phyloP scores from a whole-genome alignment of 2,888 invertebrate species.

The Lasioglossum lativentre region DNA sequence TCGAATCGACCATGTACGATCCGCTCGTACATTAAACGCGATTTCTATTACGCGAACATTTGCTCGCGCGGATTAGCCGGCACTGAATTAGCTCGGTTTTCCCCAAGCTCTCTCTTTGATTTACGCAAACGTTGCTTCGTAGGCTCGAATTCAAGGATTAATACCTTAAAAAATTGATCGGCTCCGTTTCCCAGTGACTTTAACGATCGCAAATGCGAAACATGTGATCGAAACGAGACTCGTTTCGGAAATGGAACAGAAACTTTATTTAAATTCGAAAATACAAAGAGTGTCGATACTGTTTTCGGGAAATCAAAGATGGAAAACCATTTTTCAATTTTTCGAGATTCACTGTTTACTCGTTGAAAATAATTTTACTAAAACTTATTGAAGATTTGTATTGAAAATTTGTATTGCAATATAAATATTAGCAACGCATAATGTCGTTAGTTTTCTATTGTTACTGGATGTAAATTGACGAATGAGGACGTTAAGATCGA shows the following conservation, averaged over 20 bases:
- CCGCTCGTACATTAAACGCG: conserved; percentile 11
- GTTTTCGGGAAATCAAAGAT: too few relatives aligned
- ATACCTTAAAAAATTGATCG: conserved; percentile 44
- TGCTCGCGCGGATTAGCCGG: conserved; percentile 22
- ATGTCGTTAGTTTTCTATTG: not conserved
- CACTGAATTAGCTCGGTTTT: conserved; percentile 17
- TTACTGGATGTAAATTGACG: not conserved
- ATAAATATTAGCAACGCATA: not conserved
- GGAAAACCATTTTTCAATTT: too few relatives aligned
- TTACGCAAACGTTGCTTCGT: conserved; percentile 1
- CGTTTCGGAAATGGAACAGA: not conserved
- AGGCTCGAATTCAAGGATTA: conserved; percentile 6
- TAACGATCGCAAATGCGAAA: not conserved
- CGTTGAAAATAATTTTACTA: too few relatives aligned
- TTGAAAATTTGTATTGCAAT: too few relatives aligned
- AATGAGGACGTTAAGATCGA: not conserved
- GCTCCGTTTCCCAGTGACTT: conserved; percentile 21
- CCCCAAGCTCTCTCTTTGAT: not conserved
- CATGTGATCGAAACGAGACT: too few relatives aligned
- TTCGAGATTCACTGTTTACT: too few relatives aligned
- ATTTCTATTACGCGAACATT: conserved; percentile 14
- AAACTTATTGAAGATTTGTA: not conserved
- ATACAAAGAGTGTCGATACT: too few relatives aligned
- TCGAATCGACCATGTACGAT: conserved; percentile 2
- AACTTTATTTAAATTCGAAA: not conserved